phyloP scores from a whole-genome alignment of 1,140 invertebrate species.

The Anastrepha ludens region DNA sequence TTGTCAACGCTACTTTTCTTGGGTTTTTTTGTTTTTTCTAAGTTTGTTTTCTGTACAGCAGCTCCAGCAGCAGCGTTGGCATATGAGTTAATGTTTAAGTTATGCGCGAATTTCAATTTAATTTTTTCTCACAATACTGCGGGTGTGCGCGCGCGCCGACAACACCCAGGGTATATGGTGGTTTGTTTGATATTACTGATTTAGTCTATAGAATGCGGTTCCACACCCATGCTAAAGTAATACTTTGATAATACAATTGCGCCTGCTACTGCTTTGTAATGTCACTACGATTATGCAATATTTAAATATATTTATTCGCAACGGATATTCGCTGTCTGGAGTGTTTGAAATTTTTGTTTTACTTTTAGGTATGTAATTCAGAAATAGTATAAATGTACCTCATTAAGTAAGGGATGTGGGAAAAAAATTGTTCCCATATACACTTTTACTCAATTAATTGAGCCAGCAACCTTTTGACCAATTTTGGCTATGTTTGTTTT shows the following conservation, averaged over 20 bases:
- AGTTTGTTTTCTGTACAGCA: neutral
- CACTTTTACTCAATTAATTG: no score
- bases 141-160: neutral
- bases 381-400: no score
- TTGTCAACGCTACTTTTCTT: neutral
- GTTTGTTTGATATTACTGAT: neutral
- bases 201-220: constrained; percentile 21
- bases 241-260: neutral
- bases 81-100: constrained; percentile 30
- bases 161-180: neutral
- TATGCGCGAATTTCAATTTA: constrained; percentile 32
- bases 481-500: no score
- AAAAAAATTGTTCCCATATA: no score
- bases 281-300: neutral
- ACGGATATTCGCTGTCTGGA: no score
- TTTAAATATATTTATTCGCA: neutral
- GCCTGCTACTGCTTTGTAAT: neutral
- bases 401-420: no score
- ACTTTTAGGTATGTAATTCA: no score
- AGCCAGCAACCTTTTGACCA: no score
- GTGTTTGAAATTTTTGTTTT: no score
- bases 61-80: neutral
- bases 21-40: no score
- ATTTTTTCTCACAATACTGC: constrained; percentile 22
- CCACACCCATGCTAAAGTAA: constrained; percentile 5